These are phyloP conservation scores for Echinometra lucunter DNA, from an alignment of 53 echinoderm and acorn worm species.

Conservation along the genomic window DNA sequence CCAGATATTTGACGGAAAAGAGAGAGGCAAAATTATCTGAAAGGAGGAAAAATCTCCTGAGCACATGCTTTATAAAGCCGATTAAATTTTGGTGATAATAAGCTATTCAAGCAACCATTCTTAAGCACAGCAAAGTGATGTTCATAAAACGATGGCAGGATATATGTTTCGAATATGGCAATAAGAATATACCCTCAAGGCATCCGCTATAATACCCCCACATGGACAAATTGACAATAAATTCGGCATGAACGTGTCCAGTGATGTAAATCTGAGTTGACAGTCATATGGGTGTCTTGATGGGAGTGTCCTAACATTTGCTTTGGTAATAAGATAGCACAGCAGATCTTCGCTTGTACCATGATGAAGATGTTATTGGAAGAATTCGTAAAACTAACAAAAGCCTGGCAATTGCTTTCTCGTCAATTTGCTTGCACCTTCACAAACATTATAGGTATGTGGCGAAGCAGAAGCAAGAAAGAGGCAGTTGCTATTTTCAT, in stretches of 20 bases:
- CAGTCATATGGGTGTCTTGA: neutral
- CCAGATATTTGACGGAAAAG: no score
- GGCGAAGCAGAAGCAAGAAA: no score
- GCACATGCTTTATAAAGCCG: no score
- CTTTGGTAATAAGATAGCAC: neutral
- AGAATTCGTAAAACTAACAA: neutral
- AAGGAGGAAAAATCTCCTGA: no score
- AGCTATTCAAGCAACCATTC: neutral
- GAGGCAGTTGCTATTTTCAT: no score
- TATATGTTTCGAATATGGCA: neutral
- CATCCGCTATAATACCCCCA: neutral
- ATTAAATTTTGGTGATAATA: no score
- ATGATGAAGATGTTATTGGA: neutral
- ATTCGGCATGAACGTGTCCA: neutral
- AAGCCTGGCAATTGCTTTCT: neutral
- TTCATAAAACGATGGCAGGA: neutral
- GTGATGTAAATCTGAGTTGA: neutral
- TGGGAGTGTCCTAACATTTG: neutral
- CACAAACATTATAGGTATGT: no score
- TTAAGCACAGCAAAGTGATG: neutral
- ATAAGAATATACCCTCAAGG: neutral
- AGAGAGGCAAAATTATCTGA: no score
- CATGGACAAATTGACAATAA: slow-evolving; percentile 13
- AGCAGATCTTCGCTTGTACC: neutral
- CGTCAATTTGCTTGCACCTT: neutral